A percentile compares a stretch with the other conserved stretches of the same genome.
phyloP scores from a whole-genome alignment of 2,797 vertebrate genomes.

The Sebastes hubbsi region DNA sequence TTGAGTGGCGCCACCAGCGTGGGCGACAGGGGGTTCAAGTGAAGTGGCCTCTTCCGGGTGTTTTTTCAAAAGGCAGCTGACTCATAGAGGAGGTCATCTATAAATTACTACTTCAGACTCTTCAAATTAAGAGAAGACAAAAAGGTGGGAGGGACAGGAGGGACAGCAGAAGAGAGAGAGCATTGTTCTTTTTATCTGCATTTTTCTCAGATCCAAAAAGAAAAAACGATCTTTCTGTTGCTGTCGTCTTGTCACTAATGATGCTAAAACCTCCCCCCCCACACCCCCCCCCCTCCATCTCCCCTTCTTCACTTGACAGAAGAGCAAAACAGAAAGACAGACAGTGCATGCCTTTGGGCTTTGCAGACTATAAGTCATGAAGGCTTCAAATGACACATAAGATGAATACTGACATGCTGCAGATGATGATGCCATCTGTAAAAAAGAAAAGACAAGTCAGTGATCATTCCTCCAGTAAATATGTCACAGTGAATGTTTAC shows the following conservation, averaged over 20 bases:
- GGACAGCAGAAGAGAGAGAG: not conserved
- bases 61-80: slow-evolving; percentile 58
- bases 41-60: slow-evolving; percentile 38
- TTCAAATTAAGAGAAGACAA: slow-evolving; percentile 25
- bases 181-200: not conserved
- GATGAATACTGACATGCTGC: not conserved
- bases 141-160: slow-evolving; percentile 14
- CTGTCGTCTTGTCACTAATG: not conserved
- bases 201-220: slow-evolving; percentile 2
- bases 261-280: not conserved
- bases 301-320: not conserved
- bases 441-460: not conserved
- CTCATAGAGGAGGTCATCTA: slow-evolving; percentile 48
- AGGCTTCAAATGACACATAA: not conserved
- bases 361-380: not conserved
- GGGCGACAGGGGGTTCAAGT: slow-evolving; percentile 50
- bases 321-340: not conserved
- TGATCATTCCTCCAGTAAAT: not conserved
- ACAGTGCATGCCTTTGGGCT: not conserved
- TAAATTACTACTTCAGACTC: slow-evolving; percentile 54
- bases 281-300: fast-evolving
- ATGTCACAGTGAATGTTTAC: slow-evolving; percentile 30
- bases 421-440: not conserved
- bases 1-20: slow-evolving; percentile 41
- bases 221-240: not conserved